A percentile compares a stretch with the other conserved stretches of the same genome.
Conservation (phyloP, 2,113 vertebrate species). For the Rutilus rutilus region DNA sequence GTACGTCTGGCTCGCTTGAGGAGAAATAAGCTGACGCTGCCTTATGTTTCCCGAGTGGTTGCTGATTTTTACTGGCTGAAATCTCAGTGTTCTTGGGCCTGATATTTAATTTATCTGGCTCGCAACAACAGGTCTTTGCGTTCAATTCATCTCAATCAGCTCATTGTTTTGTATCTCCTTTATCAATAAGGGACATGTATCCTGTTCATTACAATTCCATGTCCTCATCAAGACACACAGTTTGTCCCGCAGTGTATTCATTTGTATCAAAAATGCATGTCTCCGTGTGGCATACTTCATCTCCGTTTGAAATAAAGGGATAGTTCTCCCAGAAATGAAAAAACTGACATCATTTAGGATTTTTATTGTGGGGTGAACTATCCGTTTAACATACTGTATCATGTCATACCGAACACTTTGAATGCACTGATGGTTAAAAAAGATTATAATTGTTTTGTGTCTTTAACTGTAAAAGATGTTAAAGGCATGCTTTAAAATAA, state of each 20-base stretch:
- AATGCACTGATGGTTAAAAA: neutral
- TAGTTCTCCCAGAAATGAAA: neutral
- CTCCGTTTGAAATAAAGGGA: neutral
- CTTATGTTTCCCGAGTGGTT: neutral
- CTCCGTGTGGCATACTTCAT: neutral
- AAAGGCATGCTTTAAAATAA: neutral
- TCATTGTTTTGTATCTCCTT: slow-evolving; percentile 37
- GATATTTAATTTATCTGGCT: neutral
- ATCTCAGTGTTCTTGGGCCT: neutral
- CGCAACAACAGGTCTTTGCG: neutral
- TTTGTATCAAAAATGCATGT: slow-evolving; percentile 59
- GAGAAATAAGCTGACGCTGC: neutral
- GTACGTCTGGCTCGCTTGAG: neutral
- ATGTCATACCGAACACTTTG: neutral
- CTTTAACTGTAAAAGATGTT: neutral
- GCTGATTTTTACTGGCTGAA: slow-evolving; percentile 23
- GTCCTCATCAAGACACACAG: slow-evolving; percentile 77
- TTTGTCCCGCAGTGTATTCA: slow-evolving; percentile 49
- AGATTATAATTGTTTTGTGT: neutral
- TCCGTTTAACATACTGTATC: neutral
- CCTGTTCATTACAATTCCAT: slow-evolving; percentile 61
- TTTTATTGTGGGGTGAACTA: neutral
- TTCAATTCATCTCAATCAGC: neutral
- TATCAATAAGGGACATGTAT: slow-evolving; percentile 52
- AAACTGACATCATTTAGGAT: neutral